Base-by-base conservation (phyloP, 2,797 vertebrate species). In the Gambusia yucatana region DNA sequence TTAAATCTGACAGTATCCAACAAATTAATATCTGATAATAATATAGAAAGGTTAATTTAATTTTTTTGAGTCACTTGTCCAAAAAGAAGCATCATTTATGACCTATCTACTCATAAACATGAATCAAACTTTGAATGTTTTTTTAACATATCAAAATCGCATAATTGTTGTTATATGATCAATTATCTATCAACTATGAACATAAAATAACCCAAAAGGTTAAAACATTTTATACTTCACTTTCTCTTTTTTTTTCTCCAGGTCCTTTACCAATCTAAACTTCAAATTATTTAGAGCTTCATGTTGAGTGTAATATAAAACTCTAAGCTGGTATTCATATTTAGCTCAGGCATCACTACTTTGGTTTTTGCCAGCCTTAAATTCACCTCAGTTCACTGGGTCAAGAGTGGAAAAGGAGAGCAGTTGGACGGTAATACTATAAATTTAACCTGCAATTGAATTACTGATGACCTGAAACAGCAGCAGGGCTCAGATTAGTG, bases 381-480 rank as follows among this genome's bases (percentile, higher is more conserved):
- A 28, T 77, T 80, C 46, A 77, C 41, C n/a, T 65, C 47, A 63
- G 14, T 78, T 74, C 63, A 81, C 48, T 75, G 78, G 59, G 65
- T 81, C 57, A 82, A 39, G 46, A 82, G 75, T 73, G 43, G 28
- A 79, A 71, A 50, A 73, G 73, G 50, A 77, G 6, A 79, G 47
- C 20, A 80, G 71, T 77, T 41, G 76, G 57, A 77, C 4, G 3
- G 63, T 36, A 86, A 77, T 57, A 43, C 50, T 43, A 17, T 81
- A 55, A 39, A 81, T 82, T 67, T 47, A 74, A 86, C 82, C 44
- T 83, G 43, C 83, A 81, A 80, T 80, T 77, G 2, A 77, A 84
- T 89, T 77, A 77, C 25, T 9, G 44, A 77, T 33, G 67, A n/a
- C 52, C 52, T 30, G 72, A 47, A 57, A 57, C 69, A 39, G 47